Percentiles rank a stretch among this genome's conserved stretches.
These are phyloP conservation scores for Myiotriccus ornatus DNA, from an alignment of 2,797 vertebrate genomes.

Conservation along the genomic window DNA sequence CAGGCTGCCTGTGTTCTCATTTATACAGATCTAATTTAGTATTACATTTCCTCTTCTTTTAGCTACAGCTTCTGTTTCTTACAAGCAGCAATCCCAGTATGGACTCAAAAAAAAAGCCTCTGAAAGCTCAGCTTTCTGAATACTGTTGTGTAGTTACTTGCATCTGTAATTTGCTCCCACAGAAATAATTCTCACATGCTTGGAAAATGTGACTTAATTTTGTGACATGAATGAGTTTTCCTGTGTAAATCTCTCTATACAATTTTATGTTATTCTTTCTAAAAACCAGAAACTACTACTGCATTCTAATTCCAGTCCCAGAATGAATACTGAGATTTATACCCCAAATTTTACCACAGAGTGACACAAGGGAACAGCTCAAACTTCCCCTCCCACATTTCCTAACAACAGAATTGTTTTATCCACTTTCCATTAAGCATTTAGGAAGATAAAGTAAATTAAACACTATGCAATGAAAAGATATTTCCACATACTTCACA, in stretches of 20 bases:
- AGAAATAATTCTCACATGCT: background rate
- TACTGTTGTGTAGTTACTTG: background rate
- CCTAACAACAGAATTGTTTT: background rate
- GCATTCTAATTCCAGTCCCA: background rate
- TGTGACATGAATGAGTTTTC: background rate
- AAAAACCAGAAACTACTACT: background rate
- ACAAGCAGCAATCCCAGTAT: background rate
- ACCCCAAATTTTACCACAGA: background rate
- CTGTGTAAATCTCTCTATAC: background rate
- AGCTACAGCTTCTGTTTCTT: background rate
- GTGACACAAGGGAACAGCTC: background rate
- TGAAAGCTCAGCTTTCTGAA: conserved; percentile 18
- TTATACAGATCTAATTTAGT: background rate
- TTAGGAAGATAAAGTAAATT: background rate
- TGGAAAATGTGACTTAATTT: conserved; percentile 13
- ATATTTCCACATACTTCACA: background rate
- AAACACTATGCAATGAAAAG: background rate
- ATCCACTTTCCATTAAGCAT: background rate
- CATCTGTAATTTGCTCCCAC: conserved; percentile 1
- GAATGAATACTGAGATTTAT: conserved; percentile 1
- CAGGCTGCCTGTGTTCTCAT: background rate
- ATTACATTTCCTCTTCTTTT: background rate
- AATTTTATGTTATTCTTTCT: conserved; percentile 14
- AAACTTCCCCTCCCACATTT: background rate
- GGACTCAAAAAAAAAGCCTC: background rate